phyloP scores from a whole-genome alignment of 2,113 vertebrate genomes.

The Dasyprocta punctata region DNA sequence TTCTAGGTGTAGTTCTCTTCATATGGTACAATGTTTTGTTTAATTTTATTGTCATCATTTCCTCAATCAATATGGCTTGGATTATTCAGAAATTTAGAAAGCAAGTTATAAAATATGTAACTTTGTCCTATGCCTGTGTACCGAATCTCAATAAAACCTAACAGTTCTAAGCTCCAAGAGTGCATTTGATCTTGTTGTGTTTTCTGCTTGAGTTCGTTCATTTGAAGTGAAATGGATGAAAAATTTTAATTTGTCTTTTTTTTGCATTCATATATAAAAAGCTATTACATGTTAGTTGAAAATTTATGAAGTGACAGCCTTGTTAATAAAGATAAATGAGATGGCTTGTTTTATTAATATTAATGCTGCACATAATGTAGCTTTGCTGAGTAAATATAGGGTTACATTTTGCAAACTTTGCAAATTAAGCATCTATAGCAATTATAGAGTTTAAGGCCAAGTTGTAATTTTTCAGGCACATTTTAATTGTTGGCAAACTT shows the following conservation, averaged over 20 bases:
- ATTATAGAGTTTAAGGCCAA: slow-evolving; percentile 21
- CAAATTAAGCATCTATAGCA: slow-evolving; percentile 44
- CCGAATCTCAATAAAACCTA: slow-evolving; percentile 48
- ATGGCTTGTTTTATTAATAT: slow-evolving; percentile 80
- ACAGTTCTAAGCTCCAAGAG: slow-evolving; percentile 48
- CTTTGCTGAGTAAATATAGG: slow-evolving; percentile 70
- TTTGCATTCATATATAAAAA: slow-evolving; percentile 78
- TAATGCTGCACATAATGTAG: slow-evolving; percentile 77
- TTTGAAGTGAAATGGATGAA: slow-evolving; percentile 65
- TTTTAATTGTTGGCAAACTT: slow-evolving; percentile 59
- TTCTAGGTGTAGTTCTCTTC: neutral
- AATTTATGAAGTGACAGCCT: slow-evolving; percentile 79
- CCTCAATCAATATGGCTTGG: slow-evolving; percentile 21
- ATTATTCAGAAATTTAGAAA: slow-evolving; percentile 49
- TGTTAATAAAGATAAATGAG: slow-evolving; percentile 82
- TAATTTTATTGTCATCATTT: slow-evolving; percentile 34
- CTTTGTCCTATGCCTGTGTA: slow-evolving; percentile 39
- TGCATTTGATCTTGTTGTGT: slow-evolving; percentile 40
- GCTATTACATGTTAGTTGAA: slow-evolving; percentile 71
- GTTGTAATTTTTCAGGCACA: slow-evolving; percentile 53
- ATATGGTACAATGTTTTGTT: neutral
- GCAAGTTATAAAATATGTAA: slow-evolving; percentile 42
- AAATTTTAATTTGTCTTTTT: slow-evolving; percentile 80
- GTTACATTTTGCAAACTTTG: slow-evolving; percentile 67
- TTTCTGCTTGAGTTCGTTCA: slow-evolving; percentile 72